Conservation (phyloP, 1,140 invertebrate species). For the Babylonia areolata region DNA sequence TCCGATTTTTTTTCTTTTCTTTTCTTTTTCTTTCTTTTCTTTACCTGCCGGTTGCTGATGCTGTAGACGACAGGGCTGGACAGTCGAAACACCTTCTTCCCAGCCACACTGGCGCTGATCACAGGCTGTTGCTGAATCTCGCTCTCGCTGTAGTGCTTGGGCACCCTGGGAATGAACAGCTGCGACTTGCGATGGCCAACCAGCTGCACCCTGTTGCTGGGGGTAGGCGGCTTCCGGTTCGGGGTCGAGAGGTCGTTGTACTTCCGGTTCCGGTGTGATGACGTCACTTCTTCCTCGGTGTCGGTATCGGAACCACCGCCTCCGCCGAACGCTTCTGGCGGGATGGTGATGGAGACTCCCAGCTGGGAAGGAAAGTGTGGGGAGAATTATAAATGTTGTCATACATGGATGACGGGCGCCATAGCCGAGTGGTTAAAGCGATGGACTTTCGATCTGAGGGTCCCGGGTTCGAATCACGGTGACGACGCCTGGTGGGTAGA, state of each 20-base stretch:
- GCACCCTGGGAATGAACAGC: slow-evolving; percentile 57
- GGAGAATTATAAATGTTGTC: too few species aligned
- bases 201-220: slow-evolving; percentile 50
- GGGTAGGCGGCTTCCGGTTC: background rate
- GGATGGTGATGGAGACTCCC: slow-evolving; percentile 6
- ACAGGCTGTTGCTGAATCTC: slow-evolving; percentile 65
- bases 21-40: background rate
- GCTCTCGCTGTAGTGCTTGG: slow-evolving; percentile 42
- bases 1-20: background rate
- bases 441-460: too few species aligned
- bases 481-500: too few species aligned
- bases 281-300: too few species aligned
- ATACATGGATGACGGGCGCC: too few species aligned
- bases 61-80: slow-evolving; percentile 73
- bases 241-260: too few species aligned
- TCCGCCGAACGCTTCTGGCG: background rate
- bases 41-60: slow-evolving; percentile 64
- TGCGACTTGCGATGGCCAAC: slow-evolving; percentile 60
- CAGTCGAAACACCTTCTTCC: slow-evolving; percentile 70
- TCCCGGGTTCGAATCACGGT: too few species aligned
- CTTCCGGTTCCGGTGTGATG: too few species aligned
- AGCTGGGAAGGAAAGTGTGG: background rate
- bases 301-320: too few species aligned
- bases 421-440: too few species aligned
- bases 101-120: slow-evolving; percentile 66